A percentile compares a stretch with the other conserved stretches of the same genome.
Conservation (phyloP, 2,888 invertebrate genomes). For the Brachyopa scutellaris region DNA sequence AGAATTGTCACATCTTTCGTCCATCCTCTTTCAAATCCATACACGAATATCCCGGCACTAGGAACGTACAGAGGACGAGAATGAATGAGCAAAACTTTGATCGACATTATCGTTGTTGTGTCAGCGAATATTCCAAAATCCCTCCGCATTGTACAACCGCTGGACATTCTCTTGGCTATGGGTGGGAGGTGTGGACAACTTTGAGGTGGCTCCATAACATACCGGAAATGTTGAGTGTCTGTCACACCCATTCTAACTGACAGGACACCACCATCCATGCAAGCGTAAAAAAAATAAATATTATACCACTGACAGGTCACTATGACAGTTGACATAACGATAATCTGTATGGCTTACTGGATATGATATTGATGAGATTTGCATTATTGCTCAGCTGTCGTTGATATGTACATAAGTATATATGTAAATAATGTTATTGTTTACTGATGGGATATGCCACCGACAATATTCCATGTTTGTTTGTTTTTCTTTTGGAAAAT, state of each 20-base stretch:
- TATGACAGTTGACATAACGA: conserved; percentile 46
- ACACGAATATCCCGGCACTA: conserved; percentile 29
- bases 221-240: conserved; percentile 32
- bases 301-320: conserved; percentile 46
- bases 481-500: neutral
- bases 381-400: conserved; percentile 3
- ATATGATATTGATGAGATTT: conserved; percentile 7
- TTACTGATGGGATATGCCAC: conserved; percentile 24
- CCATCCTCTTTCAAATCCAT: conserved; percentile 34
- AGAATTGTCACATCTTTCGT: conserved; percentile 45
- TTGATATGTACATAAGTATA: no score
- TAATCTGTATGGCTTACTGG: conserved; percentile 29
- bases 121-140: conserved; percentile 55
- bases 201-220: conserved; percentile 15
- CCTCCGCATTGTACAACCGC: conserved; percentile 7
- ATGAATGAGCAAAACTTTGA: conserved; percentile 54
- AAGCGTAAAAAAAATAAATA: conserved; percentile 9
- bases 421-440: no score
- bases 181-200: conserved; percentile 28
- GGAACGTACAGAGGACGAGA: conserved; percentile 19
- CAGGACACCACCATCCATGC: no score
- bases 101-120: conserved; percentile 67
- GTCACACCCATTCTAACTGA: conserved; percentile 20
- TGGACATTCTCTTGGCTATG: conserved; percentile 7
- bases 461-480: neutral